Evolutionary conservation across 1,140 invertebrate genomes (phyloP).

Genomic region (Drosophila pandora): DNA sequence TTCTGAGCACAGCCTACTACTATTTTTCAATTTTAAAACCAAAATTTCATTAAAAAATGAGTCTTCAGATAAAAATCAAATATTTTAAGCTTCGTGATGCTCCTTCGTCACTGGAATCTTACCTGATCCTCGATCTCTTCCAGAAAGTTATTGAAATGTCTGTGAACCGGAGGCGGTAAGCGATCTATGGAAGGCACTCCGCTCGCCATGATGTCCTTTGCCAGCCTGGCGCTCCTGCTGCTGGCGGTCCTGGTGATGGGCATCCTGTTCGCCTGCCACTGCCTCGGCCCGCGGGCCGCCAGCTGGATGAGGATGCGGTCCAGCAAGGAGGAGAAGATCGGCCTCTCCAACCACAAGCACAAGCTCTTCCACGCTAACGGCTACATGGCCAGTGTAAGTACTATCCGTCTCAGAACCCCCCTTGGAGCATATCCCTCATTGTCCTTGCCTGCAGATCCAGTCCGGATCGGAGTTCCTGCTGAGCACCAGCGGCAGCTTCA

Average conservation of each 20-base stretch:
- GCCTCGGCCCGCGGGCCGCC: conserved; percentile 85
- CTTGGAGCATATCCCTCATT: neutral
- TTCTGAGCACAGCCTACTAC: no score
- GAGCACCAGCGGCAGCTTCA: conserved; percentile 87
- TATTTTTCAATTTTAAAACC: no score
- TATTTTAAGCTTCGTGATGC: no score
- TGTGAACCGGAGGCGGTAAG: neutral
- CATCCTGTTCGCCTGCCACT: conserved; percentile 84
- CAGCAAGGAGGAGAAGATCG: conserved; percentile 87
- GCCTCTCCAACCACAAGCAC: conserved; percentile 85
- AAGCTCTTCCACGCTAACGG: conserved; percentile 87
- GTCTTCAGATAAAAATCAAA: no score
- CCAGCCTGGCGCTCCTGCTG: conserved; percentile 79
- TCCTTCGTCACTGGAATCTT: no score
- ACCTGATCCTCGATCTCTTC: neutral
- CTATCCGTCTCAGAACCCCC: neutral
- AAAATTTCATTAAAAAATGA: no score
- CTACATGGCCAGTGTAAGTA: conserved; percentile 86
- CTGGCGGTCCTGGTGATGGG: conserved; percentile 81
- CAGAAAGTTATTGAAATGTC: neutral
- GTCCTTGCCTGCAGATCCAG: conserved; percentile 84
- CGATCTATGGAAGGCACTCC: conserved; percentile 78
- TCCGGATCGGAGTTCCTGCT: conserved; percentile 88
- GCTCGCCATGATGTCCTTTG: conserved; percentile 72
- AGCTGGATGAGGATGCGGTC: conserved; percentile 86